Evolutionary conservation across 2,797 vertebrate species (phyloP), one percentile per base, ranked within the genome.

Genomic region (Phyllotis vaccarum): DNA sequence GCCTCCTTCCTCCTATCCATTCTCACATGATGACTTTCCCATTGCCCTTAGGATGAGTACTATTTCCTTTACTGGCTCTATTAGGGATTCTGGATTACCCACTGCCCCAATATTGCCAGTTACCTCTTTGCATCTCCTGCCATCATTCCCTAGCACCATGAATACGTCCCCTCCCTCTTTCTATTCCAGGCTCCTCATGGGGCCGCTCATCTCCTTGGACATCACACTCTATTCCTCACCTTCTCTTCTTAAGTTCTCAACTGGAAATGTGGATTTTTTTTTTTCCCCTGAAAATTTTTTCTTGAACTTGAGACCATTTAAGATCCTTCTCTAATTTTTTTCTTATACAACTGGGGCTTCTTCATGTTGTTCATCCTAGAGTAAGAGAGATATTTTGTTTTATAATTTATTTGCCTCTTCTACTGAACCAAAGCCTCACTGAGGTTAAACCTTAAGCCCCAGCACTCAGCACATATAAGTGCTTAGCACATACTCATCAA

Each of bases 181-280:
- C 66, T 79, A 11, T 31, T 52, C 58, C 31, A 1, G 54, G 46
- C 6, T 34, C 24, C n/a, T 27, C 6, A 0, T 19, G 12, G 0
- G 13, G 27, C 34, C 31, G 49, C 17, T 46, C 1, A 0, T 21
- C 24, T 16, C 43, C n/a, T 9, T 19, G 7, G 43, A 5, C 7
- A 9, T 31, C 14, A 6, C 46, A 1, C 1, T 10, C 31, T 2
- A 0, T 10, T 40, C 3, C 13, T 8, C 16, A 8, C 3, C 10
- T 31, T 27, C 19, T 21, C 79, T 52, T 5, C 13, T 76, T 74
- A 0, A 66, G 43, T 13, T 37, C 46, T 24, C 17, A 64, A 17
- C 8, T 27, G 34, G 40, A 54, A 34, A 68, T 11, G 0, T 9
- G 7, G 10, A 13, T n/a, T 85, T 54, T 43, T 34, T 80, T 62